Base-by-base conservation (phyloP, 1,140 invertebrate genomes). In the Bombus ignitus region DNA sequence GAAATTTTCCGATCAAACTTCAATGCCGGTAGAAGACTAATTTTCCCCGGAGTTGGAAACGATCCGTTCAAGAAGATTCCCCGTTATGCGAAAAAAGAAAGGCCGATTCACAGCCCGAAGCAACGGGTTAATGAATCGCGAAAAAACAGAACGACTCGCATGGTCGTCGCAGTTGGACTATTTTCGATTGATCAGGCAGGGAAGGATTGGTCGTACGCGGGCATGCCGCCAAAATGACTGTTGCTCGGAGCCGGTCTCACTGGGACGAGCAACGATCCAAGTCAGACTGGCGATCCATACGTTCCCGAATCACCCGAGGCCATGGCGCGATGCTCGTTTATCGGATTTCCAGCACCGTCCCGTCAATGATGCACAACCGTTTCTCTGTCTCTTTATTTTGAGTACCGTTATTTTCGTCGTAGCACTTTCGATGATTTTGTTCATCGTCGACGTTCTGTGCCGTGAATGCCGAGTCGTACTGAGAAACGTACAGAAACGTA, bases 401-500 rank as follows among this genome's bases (percentile, higher is more conserved):
- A 28, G 37, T 88, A 85, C 88, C 88, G 88, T 89, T 89, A 89
- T n/a, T 25, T 22, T 37, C 37, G 57, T n/a, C 66, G 59, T 47
- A 65, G 88, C 87, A 89, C 88, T 89, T 89, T 89, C 88, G 82
- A 88, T 85, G 76, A 88, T 85, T 88, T 82, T 53, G 57, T 22
- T 89, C 66, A 32, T 70, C n/a, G 72, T 53, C 37, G 32, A n/a
- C 53, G n/a, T n/a, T 68, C 9, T 35, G 1, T 62, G 28, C 22
- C 59, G 28, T 5, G 59, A 28, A n/a, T 0, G 47, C 6, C 0
- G 5, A 53, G 18, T 53, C 18, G 18, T n/a, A n/a, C n/a, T n/a
- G n/a, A n/a, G n/a, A n/a, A n/a, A n/a, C n/a, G n/a, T n/a, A n/a
- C 18, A 8, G 47, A 22, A 53, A 53, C 18, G 18, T 22, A 1